These are phyloP conservation scores for Macaria liturata DNA, from an alignment of 2,888 invertebrate species.

Conservation along the genomic window DNA sequence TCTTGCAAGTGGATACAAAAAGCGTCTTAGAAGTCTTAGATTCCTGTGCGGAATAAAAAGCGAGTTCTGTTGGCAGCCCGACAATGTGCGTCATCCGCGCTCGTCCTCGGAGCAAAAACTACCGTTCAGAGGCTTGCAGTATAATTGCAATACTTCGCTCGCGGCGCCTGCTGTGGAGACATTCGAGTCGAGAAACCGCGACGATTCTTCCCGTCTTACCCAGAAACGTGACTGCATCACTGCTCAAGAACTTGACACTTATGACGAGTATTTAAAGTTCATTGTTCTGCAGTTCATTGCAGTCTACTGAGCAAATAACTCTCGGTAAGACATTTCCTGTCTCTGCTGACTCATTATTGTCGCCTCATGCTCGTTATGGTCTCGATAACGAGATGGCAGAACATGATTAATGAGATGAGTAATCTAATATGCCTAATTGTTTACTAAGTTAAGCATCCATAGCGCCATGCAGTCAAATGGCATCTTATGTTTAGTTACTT, in stretches of 20 bases:
- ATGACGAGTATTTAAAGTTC: no score
- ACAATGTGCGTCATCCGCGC: constrained; percentile 27
- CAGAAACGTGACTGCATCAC: no score
- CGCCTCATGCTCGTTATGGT: constrained; percentile 17
- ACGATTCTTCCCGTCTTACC: constrained; percentile 9
- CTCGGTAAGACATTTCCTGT: constrained; percentile 39
- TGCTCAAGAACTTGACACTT: no score
- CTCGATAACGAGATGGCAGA: constrained; percentile 21
- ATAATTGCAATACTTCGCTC: constrained; percentile 54
- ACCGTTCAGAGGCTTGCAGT: constrained; percentile 33
- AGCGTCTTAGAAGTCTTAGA: constrained; percentile 24
- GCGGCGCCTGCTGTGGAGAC: constrained; percentile 46
- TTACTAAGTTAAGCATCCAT: not conserved
- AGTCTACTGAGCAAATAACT: no score
- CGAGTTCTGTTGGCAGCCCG: constrained; percentile 35
- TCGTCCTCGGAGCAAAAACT: constrained; percentile 36
- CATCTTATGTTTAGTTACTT: no score
- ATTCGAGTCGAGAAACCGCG: constrained; percentile 45
- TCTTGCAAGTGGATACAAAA: not conserved
- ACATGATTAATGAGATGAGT: constrained; percentile 12
- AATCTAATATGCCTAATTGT: constrained; percentile 3
- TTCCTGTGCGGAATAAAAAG: constrained; percentile 40
- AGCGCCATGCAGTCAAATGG: no score
- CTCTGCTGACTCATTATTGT: constrained; percentile 43
- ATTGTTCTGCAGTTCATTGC: no score